Percentiles rank a stretch among this genome's conserved stretches.
Evolutionary conservation across 2,888 invertebrate genomes (phyloP).

Genomic region (Graphium colonna): DNA sequence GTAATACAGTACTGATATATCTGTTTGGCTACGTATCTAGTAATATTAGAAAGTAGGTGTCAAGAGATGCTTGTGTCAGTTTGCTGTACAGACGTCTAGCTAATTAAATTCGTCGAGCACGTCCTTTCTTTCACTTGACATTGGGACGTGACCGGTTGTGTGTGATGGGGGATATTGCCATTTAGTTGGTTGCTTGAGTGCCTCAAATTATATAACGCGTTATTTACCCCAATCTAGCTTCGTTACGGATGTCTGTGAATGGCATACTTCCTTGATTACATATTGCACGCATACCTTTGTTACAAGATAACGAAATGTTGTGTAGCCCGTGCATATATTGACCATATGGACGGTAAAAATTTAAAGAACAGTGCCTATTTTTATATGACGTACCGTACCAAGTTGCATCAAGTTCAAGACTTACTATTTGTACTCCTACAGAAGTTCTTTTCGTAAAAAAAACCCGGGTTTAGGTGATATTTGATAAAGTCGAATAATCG

Average conservation of each 20-base stretch:
- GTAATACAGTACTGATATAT: conserved; percentile 1
- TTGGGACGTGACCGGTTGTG: conserved; percentile 60
- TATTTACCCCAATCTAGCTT: conserved; percentile 15
- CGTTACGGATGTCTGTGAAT: conserved; percentile 19
- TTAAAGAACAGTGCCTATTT: no score
- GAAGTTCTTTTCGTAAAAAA: no score
- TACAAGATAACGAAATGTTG: conserved; percentile 3
- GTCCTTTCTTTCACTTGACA: conserved; percentile 73
- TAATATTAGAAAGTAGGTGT: conserved; percentile 35
- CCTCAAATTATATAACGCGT: conserved; percentile 22
- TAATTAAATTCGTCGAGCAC: conserved; percentile 50
- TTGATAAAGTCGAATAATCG: no score
- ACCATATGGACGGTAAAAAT: conserved; percentile 1
- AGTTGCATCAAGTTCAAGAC: no score
- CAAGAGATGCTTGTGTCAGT: conserved; percentile 11
- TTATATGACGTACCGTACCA: no score
- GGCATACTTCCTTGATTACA: conserved; percentile 21
- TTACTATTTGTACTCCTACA: no score
- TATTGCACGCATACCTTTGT: conserved; percentile 15
- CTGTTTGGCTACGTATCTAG: conserved; percentile 5
- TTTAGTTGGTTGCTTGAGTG: conserved; percentile 26
- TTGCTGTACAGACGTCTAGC: conserved; percentile 25
- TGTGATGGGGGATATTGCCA: conserved; percentile 57
- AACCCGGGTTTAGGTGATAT: no score
- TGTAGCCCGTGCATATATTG: background rate